These are phyloP conservation scores for Eurois occulta DNA, from an alignment of 2,888 invertebrate genomes.

Conservation along the genomic window DNA sequence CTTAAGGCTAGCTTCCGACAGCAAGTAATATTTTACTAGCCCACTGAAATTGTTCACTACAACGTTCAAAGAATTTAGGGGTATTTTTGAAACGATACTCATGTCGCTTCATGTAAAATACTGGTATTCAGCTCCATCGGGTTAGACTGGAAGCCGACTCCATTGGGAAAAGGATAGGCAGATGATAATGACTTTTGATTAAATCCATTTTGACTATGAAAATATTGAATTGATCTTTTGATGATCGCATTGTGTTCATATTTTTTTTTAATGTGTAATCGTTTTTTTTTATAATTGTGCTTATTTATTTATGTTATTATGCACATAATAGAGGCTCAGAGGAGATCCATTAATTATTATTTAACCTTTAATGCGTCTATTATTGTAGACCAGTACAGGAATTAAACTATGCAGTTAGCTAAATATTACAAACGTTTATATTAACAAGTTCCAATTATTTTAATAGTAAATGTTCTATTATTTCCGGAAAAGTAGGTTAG, in stretches of 20 bases:
- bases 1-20: slow-evolving; percentile 48
- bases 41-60: slow-evolving; percentile 10
- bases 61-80: not conserved
- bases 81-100: not conserved
- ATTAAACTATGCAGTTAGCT: not conserved
- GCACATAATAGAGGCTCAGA: not conserved
- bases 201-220: not conserved
- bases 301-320: not conserved
- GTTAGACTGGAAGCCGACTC: not conserved
- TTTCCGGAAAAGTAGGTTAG: not conserved
- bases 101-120: not conserved
- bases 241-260: not conserved
- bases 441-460: not conserved
- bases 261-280: no score
- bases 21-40: slow-evolving; percentile 40
- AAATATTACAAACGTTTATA: not conserved
- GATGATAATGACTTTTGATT: not conserved
- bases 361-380: not conserved
- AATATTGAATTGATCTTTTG: not conserved
- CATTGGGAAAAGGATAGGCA: not conserved
- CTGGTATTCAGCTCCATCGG: not conserved
- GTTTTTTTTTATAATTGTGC: not conserved
- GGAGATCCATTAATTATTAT: not conserved
- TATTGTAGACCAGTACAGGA: no score
- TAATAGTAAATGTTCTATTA: not conserved